Conservation (phyloP, 2,113 vertebrate species). For the Callipepla californica region DNA sequence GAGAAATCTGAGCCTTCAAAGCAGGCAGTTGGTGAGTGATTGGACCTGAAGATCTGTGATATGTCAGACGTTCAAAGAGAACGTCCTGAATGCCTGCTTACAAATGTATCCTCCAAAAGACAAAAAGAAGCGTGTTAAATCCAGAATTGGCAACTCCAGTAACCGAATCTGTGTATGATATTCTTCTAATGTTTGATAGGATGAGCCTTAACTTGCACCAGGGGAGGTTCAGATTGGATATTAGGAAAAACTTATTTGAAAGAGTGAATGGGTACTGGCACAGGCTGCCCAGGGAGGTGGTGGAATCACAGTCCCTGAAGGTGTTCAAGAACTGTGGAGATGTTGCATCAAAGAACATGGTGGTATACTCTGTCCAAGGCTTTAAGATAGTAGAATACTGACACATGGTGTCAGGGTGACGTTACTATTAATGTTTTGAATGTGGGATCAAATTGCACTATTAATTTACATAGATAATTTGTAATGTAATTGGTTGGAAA, state of each 20-base stretch:
- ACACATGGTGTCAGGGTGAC: accelerated
- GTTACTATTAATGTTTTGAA: not conserved
- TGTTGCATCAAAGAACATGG: not conserved
- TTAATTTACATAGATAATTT: not conserved
- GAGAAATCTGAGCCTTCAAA: not conserved
- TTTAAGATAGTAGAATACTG: not conserved
- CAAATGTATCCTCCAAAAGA: not conserved
- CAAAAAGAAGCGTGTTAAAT: not conserved
- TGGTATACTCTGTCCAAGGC: not conserved
- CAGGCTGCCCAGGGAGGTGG: no score
- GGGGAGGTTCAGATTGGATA: no score
- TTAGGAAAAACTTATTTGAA: no score
- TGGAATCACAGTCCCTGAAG: no score
- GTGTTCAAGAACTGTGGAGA: no score
- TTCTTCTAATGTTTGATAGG: not conserved
- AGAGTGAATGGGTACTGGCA: no score
- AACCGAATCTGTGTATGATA: not conserved
- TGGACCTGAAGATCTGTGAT: not conserved
- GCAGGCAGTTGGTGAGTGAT: not conserved
- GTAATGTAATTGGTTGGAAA: not conserved
- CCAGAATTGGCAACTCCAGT: not conserved
- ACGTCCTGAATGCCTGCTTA: not conserved
- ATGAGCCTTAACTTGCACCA: no score
- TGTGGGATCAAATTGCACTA: not conserved
- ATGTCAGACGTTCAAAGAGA: not conserved